Percentiles rank a stretch among this genome's conserved stretches.
These are phyloP conservation scores for Jaculus jaculus DNA, from an alignment of 2,113 vertebrate species.

Conservation along the genomic window DNA sequence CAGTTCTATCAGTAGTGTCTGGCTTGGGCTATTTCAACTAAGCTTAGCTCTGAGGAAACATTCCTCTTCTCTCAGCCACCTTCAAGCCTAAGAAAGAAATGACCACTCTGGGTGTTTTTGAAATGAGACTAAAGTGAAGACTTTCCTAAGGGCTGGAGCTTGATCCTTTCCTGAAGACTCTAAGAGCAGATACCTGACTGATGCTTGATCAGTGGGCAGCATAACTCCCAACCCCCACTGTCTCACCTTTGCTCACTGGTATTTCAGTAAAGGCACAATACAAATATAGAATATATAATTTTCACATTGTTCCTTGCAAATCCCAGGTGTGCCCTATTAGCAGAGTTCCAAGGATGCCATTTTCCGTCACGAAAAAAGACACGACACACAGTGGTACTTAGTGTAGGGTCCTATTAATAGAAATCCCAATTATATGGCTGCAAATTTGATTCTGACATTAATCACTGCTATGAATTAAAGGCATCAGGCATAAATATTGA, in stretches of 20 bases:
- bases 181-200: neutral
- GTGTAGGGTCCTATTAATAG: constrained; percentile 87
- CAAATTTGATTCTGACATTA: constrained; percentile 87
- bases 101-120: neutral
- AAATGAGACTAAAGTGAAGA: neutral
- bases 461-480: constrained; percentile 87
- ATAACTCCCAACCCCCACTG: neutral
- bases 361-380: constrained; percentile 83
- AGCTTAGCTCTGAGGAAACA: neutral
- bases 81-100: neutral
- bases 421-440: constrained; percentile 87
- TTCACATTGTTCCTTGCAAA: constrained; percentile 74
- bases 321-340: constrained; percentile 75
- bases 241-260: constrained; percentile 65
- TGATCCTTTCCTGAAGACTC: neutral
- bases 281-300: constrained; percentile 70
- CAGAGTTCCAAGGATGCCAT: constrained; percentile 78
- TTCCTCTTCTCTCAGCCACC: neutral
- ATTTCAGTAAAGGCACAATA: constrained; percentile 66
- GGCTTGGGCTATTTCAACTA: neutral
- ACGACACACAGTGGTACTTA: constrained; percentile 76
- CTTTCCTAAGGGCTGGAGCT: neutral
- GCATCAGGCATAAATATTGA: constrained; percentile 88
- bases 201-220: neutral
- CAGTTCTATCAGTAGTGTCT: neutral